Evolutionary conservation across 2,797 vertebrate genomes (phyloP), one percentile per base, ranked within the genome.

Genomic region (Takifugu ocellatus): DNA sequence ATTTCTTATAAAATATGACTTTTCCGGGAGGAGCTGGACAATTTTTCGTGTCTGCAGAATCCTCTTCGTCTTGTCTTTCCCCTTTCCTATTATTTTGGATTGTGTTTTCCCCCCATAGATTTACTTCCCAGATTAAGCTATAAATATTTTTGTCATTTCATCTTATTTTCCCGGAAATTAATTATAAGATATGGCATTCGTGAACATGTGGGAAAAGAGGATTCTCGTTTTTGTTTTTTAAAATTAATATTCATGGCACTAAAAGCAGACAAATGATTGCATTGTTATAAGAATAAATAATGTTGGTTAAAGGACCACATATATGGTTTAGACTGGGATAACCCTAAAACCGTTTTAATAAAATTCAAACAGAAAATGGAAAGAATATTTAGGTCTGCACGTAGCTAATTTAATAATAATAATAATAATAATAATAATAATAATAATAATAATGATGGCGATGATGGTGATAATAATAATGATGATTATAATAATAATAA

Each of bases 1-100:
- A 52, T 25, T 53, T 82, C 73, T 65, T 74, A 54, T 58, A 39
- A 39, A 39, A 14, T 14, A 39, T 14, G 36, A 25, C 31, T 64
- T 48, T 52, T 33, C 31, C 11, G 4, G 17, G 55, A 26, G 15
- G 70, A 56, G 53, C 54, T 52, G 46, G 24, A 51, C 36, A 31
- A 42, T 1, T 29, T 49, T 51, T 14, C 16, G 12, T 15, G 48
- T 58, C 49, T 10, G 14, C 14, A 9, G 7, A n/a, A 6, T 33
- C 5, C 10, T 17, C 21, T 61, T 9, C 25, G 25, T 45, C n/a
- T 44, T 44, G 16, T 17, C 17, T 10, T 44, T 8, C 16, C 7
- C 15, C 7, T 44, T 44, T 44, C 15, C 9, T 8, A 16, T 44
- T 39, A 39, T 44, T 6, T n/a, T 44, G n/a, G 15, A 44, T 44